Base-by-base conservation (phyloP, 37 sponge, comb jelly and placozoan species). In the Halisarca cf. caerulea region DNA sequence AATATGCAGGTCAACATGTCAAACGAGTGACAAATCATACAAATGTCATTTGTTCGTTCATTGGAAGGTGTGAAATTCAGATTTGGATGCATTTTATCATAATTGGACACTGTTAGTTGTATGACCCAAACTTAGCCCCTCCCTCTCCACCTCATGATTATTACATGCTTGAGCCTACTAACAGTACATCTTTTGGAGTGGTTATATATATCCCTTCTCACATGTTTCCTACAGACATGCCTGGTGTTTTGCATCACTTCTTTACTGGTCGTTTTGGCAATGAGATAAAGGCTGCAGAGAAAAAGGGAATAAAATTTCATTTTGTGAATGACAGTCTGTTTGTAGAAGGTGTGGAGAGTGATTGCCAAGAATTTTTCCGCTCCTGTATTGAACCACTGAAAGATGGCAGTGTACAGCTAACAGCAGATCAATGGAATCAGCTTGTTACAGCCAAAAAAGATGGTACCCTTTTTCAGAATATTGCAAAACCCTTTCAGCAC, bases 401-500 rank as follows among this genome's bases (percentile, higher is more conserved):
- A 8, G 79, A 82, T 42, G 40, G 35, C 14, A 55, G 55, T 28
- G 41, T 79, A n/a, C 55, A 44, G 37, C 74, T 89, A 0, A 20
- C 27, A 0, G 72, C 75, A 4, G 71, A 68, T 0, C 61, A 87
- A 55, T 91, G 91, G 91, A 87, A 87, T 35, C 44, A 27, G 21
- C 58, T 91, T n/a, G 73, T 82, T 69, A 32, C 54, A 23, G 81
- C 72, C 24, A 53, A 83, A n/a, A 23, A 40, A 35, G 91, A 86
- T 17, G 33, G 33, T 20, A 84, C 54, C 24, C 51, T 86, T 32
- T 84, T 71, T 32, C 72, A 84, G 53, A 84, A 91, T 18, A 35
- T 87, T 23, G 64, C 37, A 28, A 5, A 18, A 21, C 91, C 91
- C 0, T 91, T 74, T 23, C 66, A 73, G 14, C 27, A 43, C 59